Percentiles rank a stretch among this genome's conserved stretches.
These are phyloP conservation scores for Tragelaphus strepsiceros DNA, from an alignment of 2,113 vertebrate species.

Conservation along the genomic window DNA sequence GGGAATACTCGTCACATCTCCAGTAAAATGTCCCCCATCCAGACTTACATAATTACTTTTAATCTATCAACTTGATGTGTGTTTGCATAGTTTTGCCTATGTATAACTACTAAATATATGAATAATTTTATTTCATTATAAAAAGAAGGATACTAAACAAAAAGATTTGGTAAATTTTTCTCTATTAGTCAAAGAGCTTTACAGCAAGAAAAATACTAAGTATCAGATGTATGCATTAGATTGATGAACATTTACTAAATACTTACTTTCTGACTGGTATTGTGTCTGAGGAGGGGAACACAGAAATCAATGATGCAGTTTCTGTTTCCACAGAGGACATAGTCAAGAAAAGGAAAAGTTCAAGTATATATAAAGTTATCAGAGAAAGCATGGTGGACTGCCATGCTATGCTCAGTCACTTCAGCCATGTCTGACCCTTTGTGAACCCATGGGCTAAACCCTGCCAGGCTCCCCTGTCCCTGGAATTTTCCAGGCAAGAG, in stretches of 20 bases:
- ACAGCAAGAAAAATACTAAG: background rate
- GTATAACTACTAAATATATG: background rate
- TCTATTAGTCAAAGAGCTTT: background rate
- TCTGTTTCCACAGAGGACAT: background rate
- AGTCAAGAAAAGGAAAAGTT: background rate
- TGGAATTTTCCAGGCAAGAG: background rate
- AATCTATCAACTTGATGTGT: background rate
- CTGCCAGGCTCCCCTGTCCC: background rate
- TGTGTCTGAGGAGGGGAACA: background rate
- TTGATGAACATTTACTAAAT: background rate
- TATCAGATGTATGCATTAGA: background rate
- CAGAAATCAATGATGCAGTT: background rate
- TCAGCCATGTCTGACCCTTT: background rate
- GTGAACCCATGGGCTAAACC: background rate
- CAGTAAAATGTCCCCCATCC: background rate
- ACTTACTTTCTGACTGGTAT: background rate
- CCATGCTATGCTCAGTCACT: background rate
- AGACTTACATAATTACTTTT: background rate
- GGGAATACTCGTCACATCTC: background rate
- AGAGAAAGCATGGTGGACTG: background rate
- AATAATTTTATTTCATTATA: background rate
- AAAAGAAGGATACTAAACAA: background rate
- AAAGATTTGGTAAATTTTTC: background rate
- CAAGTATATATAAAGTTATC: background rate
- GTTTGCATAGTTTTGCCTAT: background rate